Base-by-base conservation (phyloP, 2,113 vertebrate species). In the Tragelaphus imberbis region DNA sequence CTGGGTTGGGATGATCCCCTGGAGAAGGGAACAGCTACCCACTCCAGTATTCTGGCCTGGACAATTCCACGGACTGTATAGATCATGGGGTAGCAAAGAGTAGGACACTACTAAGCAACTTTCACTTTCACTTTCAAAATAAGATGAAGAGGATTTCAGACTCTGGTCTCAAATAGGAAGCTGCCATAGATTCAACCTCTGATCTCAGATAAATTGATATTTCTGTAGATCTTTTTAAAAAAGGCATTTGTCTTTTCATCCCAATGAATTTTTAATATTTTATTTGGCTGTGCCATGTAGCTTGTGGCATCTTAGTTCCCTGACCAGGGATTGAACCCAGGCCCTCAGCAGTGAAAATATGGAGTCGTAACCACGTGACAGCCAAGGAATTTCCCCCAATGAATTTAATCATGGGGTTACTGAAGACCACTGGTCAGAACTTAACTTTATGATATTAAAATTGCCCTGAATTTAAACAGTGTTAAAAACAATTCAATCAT, bases 401-500 rank as follows among this genome's bases (percentile, higher is more conserved):
- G 77, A 94, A 93, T 89, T 92, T 36, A 84, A 63, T 81, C 49
- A 71, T 19, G 95, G 79, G 63, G 68, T 84, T 87, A 9, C 36
- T 94, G 51, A 96, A 58, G 40, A 87, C 86, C 56, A 14, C 33
- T 56, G 82, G 55, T 81, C 90, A 94, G 55, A 92, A 85, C 19
- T 23, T 36, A 95, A 92, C 21, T 95, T 97, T 95, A 71, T 40
- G 47, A 90, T 55, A 55, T 84, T 86, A 94, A 90, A 97, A 96
- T 93, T 94, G 21, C 5, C 27, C n/a, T 58, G 30, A 80, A 68
- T 88, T 55, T 23, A 77, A 95, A 97, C 23, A 44, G 21, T 44
- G 47, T 97, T 97, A 79, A 51, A 8, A 87, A 92, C 68, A 91
- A 65, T 95, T 97, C 71, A 96, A 84, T 96, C 82, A 91, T 91